Conservation (phyloP, 2,797 vertebrate species). For the Acipenser ruthenus region DNA sequence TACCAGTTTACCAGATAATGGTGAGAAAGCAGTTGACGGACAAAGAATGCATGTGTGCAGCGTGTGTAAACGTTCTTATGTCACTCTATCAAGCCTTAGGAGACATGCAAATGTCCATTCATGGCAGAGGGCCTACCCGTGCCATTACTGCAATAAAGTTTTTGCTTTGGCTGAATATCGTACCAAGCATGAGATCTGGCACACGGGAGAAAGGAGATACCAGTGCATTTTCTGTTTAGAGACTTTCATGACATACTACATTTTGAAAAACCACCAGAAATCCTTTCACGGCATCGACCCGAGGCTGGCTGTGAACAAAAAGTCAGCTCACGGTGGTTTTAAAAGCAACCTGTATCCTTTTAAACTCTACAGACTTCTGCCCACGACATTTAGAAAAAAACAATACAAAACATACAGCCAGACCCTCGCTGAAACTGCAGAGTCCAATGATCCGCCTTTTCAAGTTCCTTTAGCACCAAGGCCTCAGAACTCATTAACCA, state of each 20-base stretch:
- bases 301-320: slow-evolving; percentile 80
- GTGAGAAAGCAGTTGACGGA: no score
- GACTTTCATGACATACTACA: slow-evolving; percentile 97
- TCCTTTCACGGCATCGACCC: slow-evolving; percentile 95
- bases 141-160: slow-evolving; percentile 97
- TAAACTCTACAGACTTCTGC: slow-evolving; percentile 91
- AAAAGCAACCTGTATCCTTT: slow-evolving; percentile 90
- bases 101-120: slow-evolving; percentile 96
- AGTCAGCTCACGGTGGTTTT: slow-evolving; percentile 80
- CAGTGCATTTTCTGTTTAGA: slow-evolving; percentile 98
- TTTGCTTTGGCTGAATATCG: slow-evolving; percentile 95
- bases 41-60: slow-evolving; percentile 76
- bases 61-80: slow-evolving; percentile 88
- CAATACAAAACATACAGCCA: slow-evolving; percentile 82
- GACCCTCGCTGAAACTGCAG: slow-evolving; percentile 63
- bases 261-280: slow-evolving; percentile 96
- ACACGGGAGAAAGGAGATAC: slow-evolving; percentile 92
- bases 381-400: slow-evolving; percentile 89
- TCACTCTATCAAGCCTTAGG: slow-evolving; percentile 89
- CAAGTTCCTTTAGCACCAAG: slow-evolving; percentile 41
- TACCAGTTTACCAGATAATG: no score
- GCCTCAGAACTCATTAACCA: slow-evolving; percentile 42
- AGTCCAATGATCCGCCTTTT: slow-evolving; percentile 45
- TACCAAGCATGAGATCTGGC: slow-evolving; percentile 97
- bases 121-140: slow-evolving; percentile 93